Evolutionary conservation across 2,797 vertebrate species (phyloP).

Genomic region (Paramormyrops hopkinsi): DNA sequence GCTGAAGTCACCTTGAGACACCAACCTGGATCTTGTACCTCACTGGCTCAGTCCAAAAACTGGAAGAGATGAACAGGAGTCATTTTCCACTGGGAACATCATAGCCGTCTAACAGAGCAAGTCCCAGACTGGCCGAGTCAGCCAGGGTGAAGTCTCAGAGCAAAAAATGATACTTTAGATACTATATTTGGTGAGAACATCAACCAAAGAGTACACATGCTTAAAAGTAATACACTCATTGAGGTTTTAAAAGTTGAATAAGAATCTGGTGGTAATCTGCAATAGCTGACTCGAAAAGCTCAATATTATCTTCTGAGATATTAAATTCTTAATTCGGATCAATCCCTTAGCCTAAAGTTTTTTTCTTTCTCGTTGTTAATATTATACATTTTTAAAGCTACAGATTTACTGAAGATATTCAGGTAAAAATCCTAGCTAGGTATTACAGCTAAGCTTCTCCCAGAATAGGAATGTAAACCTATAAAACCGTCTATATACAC

Average conservation of each 20-base stretch:
- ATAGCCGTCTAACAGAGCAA: background rate
- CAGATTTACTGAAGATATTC: background rate
- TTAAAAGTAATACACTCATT: background rate
- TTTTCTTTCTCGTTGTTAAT: background rate
- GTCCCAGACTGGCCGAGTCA: background rate
- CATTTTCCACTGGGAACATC: background rate
- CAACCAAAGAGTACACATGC: background rate
- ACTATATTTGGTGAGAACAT: background rate
- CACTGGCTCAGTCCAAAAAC: background rate
- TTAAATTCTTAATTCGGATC: background rate
- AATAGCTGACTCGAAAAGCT: background rate
- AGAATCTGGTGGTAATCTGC: background rate
- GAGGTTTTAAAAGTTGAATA: background rate
- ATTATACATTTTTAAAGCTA: background rate
- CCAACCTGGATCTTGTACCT: background rate
- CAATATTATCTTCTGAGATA: background rate
- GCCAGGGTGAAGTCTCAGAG: background rate
- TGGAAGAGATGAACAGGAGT: background rate
- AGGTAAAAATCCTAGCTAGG: background rate
- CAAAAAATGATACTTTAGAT: background rate
- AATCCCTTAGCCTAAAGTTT: background rate
- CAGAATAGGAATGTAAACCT: background rate
- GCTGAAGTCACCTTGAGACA: background rate
- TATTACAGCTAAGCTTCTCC: background rate
- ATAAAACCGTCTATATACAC: background rate